A percentile compares a stretch with the other conserved stretches of the same genome.
Conservation (phyloP, 2,113 vertebrate genomes). For the Talpa occidentalis region DNA sequence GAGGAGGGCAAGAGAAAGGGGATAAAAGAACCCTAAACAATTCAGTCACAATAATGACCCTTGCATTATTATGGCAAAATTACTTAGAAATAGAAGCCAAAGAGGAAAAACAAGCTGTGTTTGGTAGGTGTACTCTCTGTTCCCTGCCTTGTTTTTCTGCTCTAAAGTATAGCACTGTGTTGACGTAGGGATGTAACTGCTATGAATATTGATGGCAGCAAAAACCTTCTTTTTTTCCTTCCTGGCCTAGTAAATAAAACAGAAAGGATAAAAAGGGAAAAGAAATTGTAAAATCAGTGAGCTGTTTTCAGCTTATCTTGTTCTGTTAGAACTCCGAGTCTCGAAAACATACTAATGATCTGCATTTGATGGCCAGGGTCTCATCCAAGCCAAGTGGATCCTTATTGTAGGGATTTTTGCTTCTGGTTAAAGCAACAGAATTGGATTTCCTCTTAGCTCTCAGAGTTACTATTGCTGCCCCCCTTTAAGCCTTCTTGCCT, state of each 20-base stretch:
- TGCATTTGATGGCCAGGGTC: conserved; percentile 28
- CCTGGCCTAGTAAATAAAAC: conserved; percentile 77
- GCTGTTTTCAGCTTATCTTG: conserved; percentile 64
- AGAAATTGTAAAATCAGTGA: conserved; percentile 50
- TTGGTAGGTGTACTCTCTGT: conserved; percentile 68
- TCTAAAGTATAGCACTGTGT: conserved; percentile 61
- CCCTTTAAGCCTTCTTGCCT: neutral
- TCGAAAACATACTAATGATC: neutral
- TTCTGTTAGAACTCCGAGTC: conserved; percentile 53
- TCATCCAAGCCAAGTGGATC: neutral
- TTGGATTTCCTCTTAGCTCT: neutral
- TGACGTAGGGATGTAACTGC: conserved; percentile 59
- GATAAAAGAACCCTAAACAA: conserved; percentile 38
- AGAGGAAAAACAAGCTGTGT: conserved; percentile 50
- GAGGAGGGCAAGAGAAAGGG: neutral
- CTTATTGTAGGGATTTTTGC: conserved; percentile 37
- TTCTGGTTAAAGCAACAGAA: conserved; percentile 12
- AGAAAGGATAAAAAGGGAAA: conserved; percentile 58
- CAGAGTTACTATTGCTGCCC: neutral
- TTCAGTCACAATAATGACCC: conserved; percentile 30
- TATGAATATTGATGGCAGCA: conserved; percentile 71
- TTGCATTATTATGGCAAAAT: conserved; percentile 36
- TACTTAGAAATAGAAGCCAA: conserved; percentile 64
- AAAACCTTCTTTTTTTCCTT: neutral
- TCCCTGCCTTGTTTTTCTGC: conserved; percentile 63